Base-by-base conservation (phyloP, 2,888 invertebrate species). In the Tipula confusa region DNA sequence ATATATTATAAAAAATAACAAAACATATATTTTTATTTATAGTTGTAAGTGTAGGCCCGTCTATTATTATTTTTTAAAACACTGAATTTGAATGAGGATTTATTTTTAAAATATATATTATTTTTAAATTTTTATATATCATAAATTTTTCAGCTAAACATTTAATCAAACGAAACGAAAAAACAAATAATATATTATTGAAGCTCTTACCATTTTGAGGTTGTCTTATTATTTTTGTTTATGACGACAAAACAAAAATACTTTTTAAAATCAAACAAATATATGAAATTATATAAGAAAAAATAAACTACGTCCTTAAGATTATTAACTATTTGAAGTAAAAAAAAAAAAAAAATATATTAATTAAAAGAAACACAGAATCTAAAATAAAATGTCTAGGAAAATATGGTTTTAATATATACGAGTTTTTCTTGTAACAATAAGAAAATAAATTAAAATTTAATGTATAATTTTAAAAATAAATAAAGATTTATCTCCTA, bases 121-220 rank as follows among this genome's bases (percentile, higher is more conserved):
- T 1, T 18, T 64, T 64, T 24, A 24, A 64, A 64, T 64, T 64
- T 24, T 64, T 64, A 6, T 64, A 9, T 24, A 24, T 64, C 64
- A 64, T 64, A 64, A 24, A 24, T 64, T 64, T 64, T 64, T 64
- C 64, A 64, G 64, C 64, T 64, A 64, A 64, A 64, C 64, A 64
- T 64, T 64, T 64, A 64, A 64, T 64, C 64, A 64, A 24, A 64
- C 64, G 64, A 64, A 64, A 64, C 64, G 64, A 64, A 64, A 64
- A 64, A 64, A 64, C 64, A 24, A 43, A 64, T 64, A 64, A 64
- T 64, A 64, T 64, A 64, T 64, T 64, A 64, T 64, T 29, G 31
- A 80, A 80, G 80, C 80, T 80, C 80, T 80, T 80, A 80, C 80
- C 80, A 80, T 80, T 64, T 80, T 80, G 80, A 80, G 80, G 80